Conservation (phyloP, 2,113 vertebrate genomes). For the Callospermophilus lateralis region DNA sequence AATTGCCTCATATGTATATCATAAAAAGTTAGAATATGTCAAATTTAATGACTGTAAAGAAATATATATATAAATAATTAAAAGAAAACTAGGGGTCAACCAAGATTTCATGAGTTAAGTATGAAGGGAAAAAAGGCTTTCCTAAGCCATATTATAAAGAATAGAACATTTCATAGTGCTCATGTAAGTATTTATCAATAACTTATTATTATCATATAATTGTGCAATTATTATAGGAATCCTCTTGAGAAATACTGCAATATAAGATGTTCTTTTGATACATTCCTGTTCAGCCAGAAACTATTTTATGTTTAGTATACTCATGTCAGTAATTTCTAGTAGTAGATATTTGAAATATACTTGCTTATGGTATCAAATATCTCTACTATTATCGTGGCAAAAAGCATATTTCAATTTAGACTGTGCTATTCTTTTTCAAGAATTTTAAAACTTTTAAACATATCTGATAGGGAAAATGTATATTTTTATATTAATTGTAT, state of each 20-base stretch:
- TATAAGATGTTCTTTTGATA: neutral
- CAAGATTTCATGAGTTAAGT: constrained; percentile 31
- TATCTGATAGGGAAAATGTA: neutral
- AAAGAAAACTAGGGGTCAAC: constrained; percentile 34
- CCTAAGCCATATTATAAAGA: neutral
- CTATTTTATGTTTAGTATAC: neutral
- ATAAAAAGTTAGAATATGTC: constrained; percentile 25
- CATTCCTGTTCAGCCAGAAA: neutral
- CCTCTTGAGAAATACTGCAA: neutral
- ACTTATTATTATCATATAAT: neutral
- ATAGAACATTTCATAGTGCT: neutral
- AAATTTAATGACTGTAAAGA: neutral
- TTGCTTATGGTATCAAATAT: constrained; percentile 1
- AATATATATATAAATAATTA: neutral
- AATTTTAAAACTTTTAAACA: neutral
- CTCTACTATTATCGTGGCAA: neutral
- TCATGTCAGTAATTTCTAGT: neutral
- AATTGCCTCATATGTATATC: neutral
- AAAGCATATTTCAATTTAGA: neutral
- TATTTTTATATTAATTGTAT: neutral
- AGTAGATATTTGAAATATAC: neutral
- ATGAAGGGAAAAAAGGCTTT: neutral
- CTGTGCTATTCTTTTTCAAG: neutral
- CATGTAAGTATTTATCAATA: neutral
- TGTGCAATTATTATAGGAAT: neutral